phyloP scores from a whole-genome alignment of 2,113 vertebrate species.

The Peromyscus leucopus region DNA sequence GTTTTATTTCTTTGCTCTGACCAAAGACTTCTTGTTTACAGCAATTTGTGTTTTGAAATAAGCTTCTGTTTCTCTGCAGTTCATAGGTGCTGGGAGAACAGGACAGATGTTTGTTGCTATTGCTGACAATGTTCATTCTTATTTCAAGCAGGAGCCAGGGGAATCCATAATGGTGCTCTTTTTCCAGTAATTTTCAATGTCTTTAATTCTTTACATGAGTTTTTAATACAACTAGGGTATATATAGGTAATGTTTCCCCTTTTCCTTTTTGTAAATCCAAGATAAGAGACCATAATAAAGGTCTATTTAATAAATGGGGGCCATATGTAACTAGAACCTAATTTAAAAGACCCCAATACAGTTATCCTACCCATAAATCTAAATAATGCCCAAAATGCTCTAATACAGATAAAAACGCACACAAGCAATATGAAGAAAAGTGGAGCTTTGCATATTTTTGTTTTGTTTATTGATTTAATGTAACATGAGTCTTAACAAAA shows the following conservation, averaged over 20 bases:
- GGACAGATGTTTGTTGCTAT: not conserved
- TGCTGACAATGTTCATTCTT: not conserved
- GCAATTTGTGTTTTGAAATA: not conserved
- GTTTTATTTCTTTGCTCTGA: not conserved
- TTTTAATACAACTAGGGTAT: not conserved
- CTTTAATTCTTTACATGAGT: constrained; percentile 18
- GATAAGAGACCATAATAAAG: not conserved
- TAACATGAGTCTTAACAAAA: too few species aligned
- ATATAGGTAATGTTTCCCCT: not conserved
- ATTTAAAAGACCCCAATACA: not conserved
- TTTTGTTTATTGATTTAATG: not conserved
- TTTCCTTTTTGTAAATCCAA: not conserved
- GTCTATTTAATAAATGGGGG: not conserved
- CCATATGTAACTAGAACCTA: not conserved
- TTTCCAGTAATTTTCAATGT: not conserved
- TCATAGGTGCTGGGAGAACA: not conserved
- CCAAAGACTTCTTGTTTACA: not conserved
- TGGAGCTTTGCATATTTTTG: not conserved
- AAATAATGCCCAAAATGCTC: not conserved
- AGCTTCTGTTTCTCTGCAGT: not conserved
- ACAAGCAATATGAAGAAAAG: not conserved
- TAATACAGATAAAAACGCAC: not conserved
- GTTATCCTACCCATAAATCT: not conserved
- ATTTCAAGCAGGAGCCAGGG: not conserved
- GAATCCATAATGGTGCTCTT: not conserved